phyloP scores from a whole-genome alignment of 2,797 vertebrate species.

The Spatula clypeata region DNA sequence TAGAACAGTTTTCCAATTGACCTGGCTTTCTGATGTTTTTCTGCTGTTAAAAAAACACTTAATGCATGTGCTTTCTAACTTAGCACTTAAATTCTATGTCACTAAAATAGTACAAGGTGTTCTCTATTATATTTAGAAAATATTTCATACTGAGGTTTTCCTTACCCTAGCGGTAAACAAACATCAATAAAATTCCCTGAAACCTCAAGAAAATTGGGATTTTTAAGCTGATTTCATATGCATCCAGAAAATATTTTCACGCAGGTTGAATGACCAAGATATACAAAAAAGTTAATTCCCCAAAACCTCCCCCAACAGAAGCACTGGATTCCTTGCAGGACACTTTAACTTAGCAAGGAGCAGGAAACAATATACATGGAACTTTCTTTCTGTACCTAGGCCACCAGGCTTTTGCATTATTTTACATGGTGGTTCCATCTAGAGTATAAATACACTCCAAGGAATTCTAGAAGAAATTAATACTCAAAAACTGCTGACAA shows the following conservation, averaged over 20 bases:
- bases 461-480: conserved; percentile 28
- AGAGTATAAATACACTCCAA: neutral
- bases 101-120: neutral
- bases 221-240: neutral
- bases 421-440: conserved; percentile 3
- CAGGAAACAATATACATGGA: neutral
- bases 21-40: neutral
- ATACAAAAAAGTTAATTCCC: neutral
- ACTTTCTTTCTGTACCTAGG: neutral
- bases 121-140: neutral
- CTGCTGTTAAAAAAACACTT: neutral
- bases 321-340: neutral
- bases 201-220: neutral
- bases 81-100: neutral
- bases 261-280: neutral
- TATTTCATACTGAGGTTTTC: neutral
- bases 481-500: conserved; percentile 31
- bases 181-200: neutral
- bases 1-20: neutral
- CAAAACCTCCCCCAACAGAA: neutral
- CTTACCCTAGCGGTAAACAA: neutral
- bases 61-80: neutral
- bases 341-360: neutral
- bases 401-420: neutral
- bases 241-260: neutral